Evolutionary conservation across 2,888 invertebrate species (phyloP).

Genomic region (Agrotis segetum): DNA sequence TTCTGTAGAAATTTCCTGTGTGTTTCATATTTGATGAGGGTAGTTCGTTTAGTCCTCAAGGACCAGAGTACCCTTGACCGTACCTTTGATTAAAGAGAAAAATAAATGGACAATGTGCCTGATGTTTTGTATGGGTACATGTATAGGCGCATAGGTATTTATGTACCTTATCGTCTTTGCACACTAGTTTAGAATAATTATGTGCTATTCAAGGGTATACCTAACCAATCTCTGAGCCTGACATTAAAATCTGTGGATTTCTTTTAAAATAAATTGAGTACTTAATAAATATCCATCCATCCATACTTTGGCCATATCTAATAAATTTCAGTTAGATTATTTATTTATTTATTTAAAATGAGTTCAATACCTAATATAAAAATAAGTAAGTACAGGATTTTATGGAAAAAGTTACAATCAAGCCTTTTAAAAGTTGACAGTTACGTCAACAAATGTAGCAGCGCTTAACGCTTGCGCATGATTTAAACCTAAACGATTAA

Average conservation of each 20-base stretch:
- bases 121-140: conserved; percentile 30
- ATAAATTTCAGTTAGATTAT: no score
- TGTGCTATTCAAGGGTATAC: no score
- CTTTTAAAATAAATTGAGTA: no score
- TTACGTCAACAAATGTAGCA: background rate
- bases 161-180: background rate
- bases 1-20: conserved; percentile 45
- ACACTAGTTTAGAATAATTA: no score
- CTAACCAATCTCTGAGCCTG: no score
- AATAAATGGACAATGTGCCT: conserved; percentile 53
- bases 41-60: conserved; percentile 39
- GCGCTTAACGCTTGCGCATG: background rate
- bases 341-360: no score
- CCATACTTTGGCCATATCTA: no score
- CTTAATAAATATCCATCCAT: no score
- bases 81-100: conserved; percentile 59
- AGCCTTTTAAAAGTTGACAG: background rate
- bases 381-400: background rate
- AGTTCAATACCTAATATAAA: no score
- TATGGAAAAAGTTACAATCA: background rate
- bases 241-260: no score
- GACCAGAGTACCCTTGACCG: conserved; percentile 39
- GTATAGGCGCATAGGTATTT: background rate
- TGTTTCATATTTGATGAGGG: conserved; percentile 67
- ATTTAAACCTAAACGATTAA: background rate